These are phyloP conservation scores for Minunthozetes semirufus DNA, from an alignment of 2,888 invertebrate species.

Conservation along the genomic window DNA sequence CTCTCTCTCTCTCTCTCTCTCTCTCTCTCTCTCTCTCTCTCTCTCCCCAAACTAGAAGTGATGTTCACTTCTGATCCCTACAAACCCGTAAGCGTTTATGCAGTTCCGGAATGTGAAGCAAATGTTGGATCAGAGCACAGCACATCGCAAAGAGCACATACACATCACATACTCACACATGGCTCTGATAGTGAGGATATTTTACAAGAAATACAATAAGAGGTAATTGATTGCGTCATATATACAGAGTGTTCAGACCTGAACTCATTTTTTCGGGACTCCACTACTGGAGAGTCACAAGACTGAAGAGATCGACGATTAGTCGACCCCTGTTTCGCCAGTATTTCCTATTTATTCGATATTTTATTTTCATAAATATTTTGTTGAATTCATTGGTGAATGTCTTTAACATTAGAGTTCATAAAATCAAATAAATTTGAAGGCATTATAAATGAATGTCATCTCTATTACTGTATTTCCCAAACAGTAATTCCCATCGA, in stretches of 20 bases:
- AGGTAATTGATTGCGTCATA: constrained; percentile 26
- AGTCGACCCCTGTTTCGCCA: not conserved
- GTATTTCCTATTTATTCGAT: not conserved
- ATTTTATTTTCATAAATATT: not conserved
- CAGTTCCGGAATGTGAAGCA: constrained; percentile 18
- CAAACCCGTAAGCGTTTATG: not conserved
- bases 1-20: not conserved
- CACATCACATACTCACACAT: not conserved
- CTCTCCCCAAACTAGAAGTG: not conserved
- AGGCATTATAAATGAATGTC: not conserved
- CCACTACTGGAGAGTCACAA: not conserved
- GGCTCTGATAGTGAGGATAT: not conserved
- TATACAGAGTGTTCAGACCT: not conserved
- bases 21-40: not conserved
- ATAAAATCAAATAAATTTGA: not conserved
- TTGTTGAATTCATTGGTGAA: not conserved
- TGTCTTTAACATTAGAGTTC: not conserved
- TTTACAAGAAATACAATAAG: constrained; percentile 15
- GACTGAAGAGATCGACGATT: not conserved
- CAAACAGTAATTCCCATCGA: not conserved
- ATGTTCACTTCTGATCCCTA: not conserved
- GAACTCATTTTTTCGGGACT: not conserved
- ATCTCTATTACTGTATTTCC: not conserved
- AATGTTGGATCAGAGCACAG: too few species aligned
- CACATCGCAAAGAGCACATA: constrained; percentile 20